A percentile compares a stretch with the other conserved stretches of the same genome.
These are phyloP conservation scores for Mylabris phalerata DNA, from an alignment of 1,140 invertebrate species.

Conservation along the genomic window DNA sequence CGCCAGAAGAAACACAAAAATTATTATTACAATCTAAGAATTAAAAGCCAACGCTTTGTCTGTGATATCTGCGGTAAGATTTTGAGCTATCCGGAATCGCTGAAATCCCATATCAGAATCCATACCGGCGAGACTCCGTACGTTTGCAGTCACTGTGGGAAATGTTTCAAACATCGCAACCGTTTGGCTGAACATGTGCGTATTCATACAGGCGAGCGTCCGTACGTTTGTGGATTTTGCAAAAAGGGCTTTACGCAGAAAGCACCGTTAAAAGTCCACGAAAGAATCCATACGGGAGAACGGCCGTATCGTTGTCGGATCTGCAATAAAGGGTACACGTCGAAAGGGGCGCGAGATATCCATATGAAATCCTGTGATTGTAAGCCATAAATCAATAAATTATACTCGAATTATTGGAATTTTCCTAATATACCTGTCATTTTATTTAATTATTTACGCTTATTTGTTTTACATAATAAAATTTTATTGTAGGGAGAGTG, in stretches of 20 bases:
- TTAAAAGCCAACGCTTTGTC: slow-evolving; percentile 39
- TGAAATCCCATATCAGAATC: slow-evolving; percentile 60
- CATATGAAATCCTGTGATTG: neutral
- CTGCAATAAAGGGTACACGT: slow-evolving; percentile 34
- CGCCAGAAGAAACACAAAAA: slow-evolving; percentile 29
- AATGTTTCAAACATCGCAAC: slow-evolving; percentile 2
- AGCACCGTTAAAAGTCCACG: slow-evolving; percentile 35
- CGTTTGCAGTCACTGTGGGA: slow-evolving; percentile 25
- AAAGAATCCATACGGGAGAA: slow-evolving; percentile 24
- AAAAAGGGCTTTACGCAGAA: slow-evolving; percentile 22
- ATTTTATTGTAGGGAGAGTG: too few relatives aligned
- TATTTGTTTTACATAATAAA: too few relatives aligned
- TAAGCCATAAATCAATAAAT: neutral
- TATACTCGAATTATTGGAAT: neutral
- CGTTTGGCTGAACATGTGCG: neutral
- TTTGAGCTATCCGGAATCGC: slow-evolving; percentile 58
- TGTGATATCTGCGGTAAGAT: slow-evolving; percentile 74
- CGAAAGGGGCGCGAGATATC: slow-evolving; percentile 14
- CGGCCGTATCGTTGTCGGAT: slow-evolving; percentile 42
- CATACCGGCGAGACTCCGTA: slow-evolving; percentile 41
- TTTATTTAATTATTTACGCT: too few relatives aligned
- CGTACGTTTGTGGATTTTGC: slow-evolving; percentile 24
- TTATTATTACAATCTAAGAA: slow-evolving; percentile 29
- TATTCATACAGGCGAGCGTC: slow-evolving; percentile 25
- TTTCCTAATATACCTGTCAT: too few relatives aligned